Evolutionary conservation across 2,797 vertebrate genomes (phyloP), one percentile per base, ranked within the genome.

Genomic region (Yasuhikotakia modesta): DNA sequence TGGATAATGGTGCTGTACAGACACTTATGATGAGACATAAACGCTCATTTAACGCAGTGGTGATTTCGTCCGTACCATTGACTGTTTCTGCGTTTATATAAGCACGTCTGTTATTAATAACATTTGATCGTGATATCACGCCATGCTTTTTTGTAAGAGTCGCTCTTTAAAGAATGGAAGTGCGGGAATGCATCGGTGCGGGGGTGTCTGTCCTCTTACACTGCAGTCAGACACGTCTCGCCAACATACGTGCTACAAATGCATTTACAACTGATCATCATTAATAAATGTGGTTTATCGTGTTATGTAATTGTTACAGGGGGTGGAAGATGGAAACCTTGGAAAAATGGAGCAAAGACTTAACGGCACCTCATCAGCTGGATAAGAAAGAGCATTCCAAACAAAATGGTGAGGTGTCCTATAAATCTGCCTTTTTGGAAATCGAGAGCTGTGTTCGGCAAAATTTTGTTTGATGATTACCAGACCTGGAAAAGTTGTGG

Each of bases 311-410:
- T 73, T 76, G 45, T 86, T 22, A 79, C 84, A 89, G 89, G 87
- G 86, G 85, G 88, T 73, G 85, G 83, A 91, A 83, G 81, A 94
- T 93, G 92, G 90, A 93, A 72, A 81, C 88, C 27, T 81, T 82
- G 76, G 87, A 90, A 71, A 87, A 90, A 81, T 83, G 91, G 90
- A 87, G 81, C 83, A 86, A 90, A 78, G 85, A 89, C 61, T 83
- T 82, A 71, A 85, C 77, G 48, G 46, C 81, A 73, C 85, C 88
- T 73, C 83, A 78, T n/a, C 86, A 84, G 58, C 81, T 77, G 72
- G 90, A 90, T 77, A 88, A 83, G 80, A 90, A 85, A 70, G 82
- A 82, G 32, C 77, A 85, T 72, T 79, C 60, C 17, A 89, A 83
- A 80, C 88, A 87, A 76, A 76, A 87, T 4, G 72, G 88, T 5